Base-by-base conservation (phyloP, 2,797 vertebrate species). In the Anguilla pacifica region DNA sequence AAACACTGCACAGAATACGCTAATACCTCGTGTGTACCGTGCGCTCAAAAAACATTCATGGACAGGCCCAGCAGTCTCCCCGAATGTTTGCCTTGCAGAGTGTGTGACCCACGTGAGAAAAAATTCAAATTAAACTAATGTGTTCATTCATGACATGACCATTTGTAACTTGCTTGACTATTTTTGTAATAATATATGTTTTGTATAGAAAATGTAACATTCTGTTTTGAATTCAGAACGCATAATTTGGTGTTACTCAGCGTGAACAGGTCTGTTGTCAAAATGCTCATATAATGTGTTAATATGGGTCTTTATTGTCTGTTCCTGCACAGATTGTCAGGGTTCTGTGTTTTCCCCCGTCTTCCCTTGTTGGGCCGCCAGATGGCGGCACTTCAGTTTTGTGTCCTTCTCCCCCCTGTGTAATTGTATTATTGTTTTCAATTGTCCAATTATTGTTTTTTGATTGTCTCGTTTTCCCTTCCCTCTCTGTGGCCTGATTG, bases 91-190 rank as follows among this genome's bases (percentile, higher is more conserved):
- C 0, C 9, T 0, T 95, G 94, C 82, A 5, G 51, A 28, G 43
- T 6, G 0, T 95, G 94, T 89, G 67, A 87, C 83, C 0, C 15
- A 91, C 88, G 94, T 94, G 88, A 3, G 31, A 35, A 67, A 0
- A 53, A 3, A 6, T 31, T 53, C 15, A 13, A 70, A 39, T 59
- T 51, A 51, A 6, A 39, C 35, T 2, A 2, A 51, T 67, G 5
- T 43, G 13, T 86, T n/a, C 1, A 70, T 77, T 22, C 22, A n/a
- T 49, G n/a, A 31, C 35, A 86, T 49, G 22, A 35, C 2, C 51
- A 22, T 49, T 46, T 43, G n/a, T 0, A 17, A n/a, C 0, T 15
- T 77, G 49, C 5, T 86, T 55, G 70, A 55, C n/a, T 25, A 2
- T 61, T 2, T 79, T 55, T 15, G 35, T 39, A 79, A 43, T 57